Base-by-base conservation (phyloP, 2,888 invertebrate species). In the Atrina japonica region DNA sequence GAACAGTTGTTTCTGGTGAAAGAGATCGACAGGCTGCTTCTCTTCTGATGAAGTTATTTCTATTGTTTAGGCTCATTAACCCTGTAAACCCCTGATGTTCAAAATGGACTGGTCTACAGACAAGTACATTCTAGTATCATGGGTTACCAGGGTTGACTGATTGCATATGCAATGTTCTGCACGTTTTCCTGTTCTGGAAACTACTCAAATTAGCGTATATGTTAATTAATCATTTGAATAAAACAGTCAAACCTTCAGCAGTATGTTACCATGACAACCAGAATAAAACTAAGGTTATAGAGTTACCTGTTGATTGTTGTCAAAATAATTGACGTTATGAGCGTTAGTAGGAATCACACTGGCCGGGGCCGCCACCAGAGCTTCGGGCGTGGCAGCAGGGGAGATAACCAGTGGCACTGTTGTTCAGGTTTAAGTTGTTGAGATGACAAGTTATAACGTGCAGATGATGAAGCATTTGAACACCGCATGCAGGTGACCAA, bases 321-420 rank as follows among this genome's bases (percentile, higher is more conserved):
- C 96, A 93, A 96, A 96, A 95, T 96, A 96, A 93, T 95, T 95
- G 93, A 96, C 96, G 94, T 95, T 96, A 92, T 95, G 95, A 93
- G 96, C 96, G 93, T 96, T 96, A 97, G 97, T 97, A 95, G 97
- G 97, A 96, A 94, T 75, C 66, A 79, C 35, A 65, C 78, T 75
- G 60, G 82, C 80, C 63, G 83, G 78, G 59, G 79, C 76, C 69
- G 82, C 71, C 78, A 84, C 81, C 80, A 82, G 75, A 60, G 77
- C 60, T 55, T 80, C 75, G 55, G 81, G 72, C 71, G 80, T 75
- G 40, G 74, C 70, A 40, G 75, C 75, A 58, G 80, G 81, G 66
- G 77, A 76, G 61, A 83, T 77, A 75, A 84, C 78, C 82, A 84
- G 70, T 75, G 83, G 84, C 77, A 82, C 83, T 84, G 81, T 66